These are phyloP conservation scores for Hybos culiciformis DNA, from an alignment of 2,888 invertebrate species.

Conservation along the genomic window DNA sequence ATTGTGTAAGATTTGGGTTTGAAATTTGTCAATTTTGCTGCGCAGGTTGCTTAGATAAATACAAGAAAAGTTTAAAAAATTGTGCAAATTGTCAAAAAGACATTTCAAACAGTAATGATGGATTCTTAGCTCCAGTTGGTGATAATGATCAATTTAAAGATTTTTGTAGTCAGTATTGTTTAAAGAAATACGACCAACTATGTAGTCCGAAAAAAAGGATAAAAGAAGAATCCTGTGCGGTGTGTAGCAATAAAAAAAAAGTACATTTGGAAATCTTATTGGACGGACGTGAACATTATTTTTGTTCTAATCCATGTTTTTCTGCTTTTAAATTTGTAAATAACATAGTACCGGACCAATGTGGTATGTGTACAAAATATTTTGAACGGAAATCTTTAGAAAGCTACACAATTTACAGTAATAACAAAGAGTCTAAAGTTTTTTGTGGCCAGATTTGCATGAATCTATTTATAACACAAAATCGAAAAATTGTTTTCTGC, in stretches of 20 bases:
- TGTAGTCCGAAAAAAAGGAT: conserved; percentile 31
- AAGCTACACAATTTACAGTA: conserved; percentile 58
- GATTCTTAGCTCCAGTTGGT: conserved; percentile 75
- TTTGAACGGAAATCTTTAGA: conserved; percentile 58
- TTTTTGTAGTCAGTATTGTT: conserved; percentile 48
- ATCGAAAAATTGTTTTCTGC: conserved; percentile 80
- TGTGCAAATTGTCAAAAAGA: conserved; percentile 90
- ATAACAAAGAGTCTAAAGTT: conserved; percentile 46
- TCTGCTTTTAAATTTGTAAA: conserved; percentile 90
- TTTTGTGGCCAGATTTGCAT: conserved; percentile 87
- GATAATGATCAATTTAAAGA: conserved; percentile 78
- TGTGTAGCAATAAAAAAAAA: conserved; percentile 61
- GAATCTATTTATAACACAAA: conserved; percentile 79
- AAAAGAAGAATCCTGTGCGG: conserved; percentile 48
- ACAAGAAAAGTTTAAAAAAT: conserved; percentile 70
- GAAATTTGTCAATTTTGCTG: conserved; percentile 88
- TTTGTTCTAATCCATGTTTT: conserved; percentile 86
- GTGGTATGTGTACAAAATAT: conserved; percentile 74
- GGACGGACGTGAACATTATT: conserved; percentile 50
- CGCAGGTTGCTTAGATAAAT: conserved; percentile 71
- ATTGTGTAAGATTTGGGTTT: conserved; percentile 83
- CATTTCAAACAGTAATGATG: conserved; percentile 59
- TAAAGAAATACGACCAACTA: conserved; percentile 32
- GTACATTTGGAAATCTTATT: conserved; percentile 67
- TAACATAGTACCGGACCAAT: conserved; percentile 69